Conservation (phyloP, 2,888 invertebrate genomes). For the Mactromeris polynyma region DNA sequence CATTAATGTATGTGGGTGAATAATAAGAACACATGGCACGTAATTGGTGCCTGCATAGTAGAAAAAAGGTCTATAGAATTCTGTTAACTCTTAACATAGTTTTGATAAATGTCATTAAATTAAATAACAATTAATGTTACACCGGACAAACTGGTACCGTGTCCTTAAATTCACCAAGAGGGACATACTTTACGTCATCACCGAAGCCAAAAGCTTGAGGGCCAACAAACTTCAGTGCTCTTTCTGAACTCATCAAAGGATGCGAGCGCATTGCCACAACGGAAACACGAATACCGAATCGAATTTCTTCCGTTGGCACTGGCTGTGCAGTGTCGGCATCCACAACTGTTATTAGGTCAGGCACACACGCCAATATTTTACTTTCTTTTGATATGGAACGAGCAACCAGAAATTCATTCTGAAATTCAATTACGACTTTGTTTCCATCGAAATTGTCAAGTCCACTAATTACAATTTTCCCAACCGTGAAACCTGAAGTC, state of each 20-base stretch:
- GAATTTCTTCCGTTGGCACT: slow-evolving; percentile 81
- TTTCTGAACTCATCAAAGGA: slow-evolving; percentile 71
- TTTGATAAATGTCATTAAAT: neutral
- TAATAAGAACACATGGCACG: too few relatives aligned
- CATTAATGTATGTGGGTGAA: too few relatives aligned
- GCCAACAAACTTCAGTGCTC: slow-evolving; percentile 80
- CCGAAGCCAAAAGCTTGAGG: slow-evolving; percentile 81
- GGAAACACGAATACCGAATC: slow-evolving; percentile 82
- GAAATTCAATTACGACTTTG: slow-evolving; percentile 79
- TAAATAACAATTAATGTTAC: neutral
- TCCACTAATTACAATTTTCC: slow-evolving; percentile 74
- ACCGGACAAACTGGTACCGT: slow-evolving; percentile 59
- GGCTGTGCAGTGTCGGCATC: slow-evolving; percentile 83
- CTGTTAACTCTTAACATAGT: too few relatives aligned
- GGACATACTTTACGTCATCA: slow-evolving; percentile 67
- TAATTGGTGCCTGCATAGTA: too few relatives aligned
- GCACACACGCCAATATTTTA: slow-evolving; percentile 77
- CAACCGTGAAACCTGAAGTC: slow-evolving; percentile 81
- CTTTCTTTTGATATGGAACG: slow-evolving; percentile 31
- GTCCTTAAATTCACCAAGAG: slow-evolving; percentile 58
- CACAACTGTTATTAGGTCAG: slow-evolving; percentile 83
- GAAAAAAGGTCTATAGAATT: too few relatives aligned
- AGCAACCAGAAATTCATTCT: slow-evolving; percentile 85
- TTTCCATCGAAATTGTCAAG: slow-evolving; percentile 64
- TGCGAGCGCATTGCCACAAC: slow-evolving; percentile 79